Evolutionary conservation across 2,797 vertebrate genomes (phyloP).

Genomic region (Sebastolobus alascanus): DNA sequence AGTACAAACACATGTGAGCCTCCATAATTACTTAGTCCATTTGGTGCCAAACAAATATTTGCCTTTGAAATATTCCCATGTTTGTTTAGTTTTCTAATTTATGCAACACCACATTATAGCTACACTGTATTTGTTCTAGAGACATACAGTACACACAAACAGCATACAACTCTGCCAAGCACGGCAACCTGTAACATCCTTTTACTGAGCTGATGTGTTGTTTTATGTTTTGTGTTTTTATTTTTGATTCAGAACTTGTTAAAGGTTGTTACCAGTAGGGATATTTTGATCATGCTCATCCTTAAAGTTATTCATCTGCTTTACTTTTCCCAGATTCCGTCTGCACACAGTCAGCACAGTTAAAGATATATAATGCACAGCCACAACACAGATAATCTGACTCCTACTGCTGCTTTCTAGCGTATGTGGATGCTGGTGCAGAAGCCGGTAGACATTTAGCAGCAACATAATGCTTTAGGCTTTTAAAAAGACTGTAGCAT

Average conservation of each 20-base stretch:
- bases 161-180: background rate
- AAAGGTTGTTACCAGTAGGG: background rate
- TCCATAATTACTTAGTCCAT: constrained; percentile 26
- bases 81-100: constrained; percentile 20
- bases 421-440: background rate
- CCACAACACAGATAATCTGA: background rate
- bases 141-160: background rate
- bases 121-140: constrained; percentile 17
- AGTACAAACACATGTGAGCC: constrained; percentile 22
- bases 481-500: background rate
- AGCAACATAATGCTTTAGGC: background rate
- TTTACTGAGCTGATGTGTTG: background rate
- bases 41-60: constrained; percentile 50
- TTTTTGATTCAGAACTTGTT: background rate
- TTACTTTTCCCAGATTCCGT: background rate
- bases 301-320: background rate
- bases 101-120: constrained; percentile 19
- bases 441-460: background rate
- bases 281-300: background rate
- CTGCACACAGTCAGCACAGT: background rate
- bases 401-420: background rate
- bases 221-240: background rate
- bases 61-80: constrained; percentile 37
- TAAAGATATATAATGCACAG: background rate
- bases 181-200: background rate